These are phyloP conservation scores for Galbula dea DNA, from an alignment of 2,113 vertebrate species.

Conservation along the genomic window DNA sequence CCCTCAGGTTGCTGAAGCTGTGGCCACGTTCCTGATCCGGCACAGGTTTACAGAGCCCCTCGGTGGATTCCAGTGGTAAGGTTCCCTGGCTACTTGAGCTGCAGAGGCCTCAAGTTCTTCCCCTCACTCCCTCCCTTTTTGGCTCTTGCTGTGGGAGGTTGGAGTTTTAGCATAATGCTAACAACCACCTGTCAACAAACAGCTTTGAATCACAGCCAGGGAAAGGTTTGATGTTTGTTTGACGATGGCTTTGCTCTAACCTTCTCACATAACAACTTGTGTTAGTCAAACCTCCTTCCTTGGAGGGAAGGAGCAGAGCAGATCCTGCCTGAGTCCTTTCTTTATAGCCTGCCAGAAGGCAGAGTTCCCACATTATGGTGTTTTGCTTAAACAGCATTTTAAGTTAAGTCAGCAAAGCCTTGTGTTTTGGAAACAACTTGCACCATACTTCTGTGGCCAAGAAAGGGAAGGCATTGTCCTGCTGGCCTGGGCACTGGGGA, in stretches of 20 bases:
- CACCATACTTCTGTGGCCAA: not conserved
- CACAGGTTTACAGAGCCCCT: constrained; percentile 95
- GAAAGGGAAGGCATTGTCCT: not conserved
- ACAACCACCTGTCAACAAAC: not conserved
- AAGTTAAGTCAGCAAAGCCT: not conserved
- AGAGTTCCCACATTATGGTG: not conserved
- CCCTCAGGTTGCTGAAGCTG: constrained; percentile 90
- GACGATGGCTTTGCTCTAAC: not conserved
- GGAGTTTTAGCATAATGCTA: not conserved
- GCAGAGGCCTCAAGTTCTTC: not conserved
- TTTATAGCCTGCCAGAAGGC: not conserved
- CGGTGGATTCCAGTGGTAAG: constrained; percentile 94
- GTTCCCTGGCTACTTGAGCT: not conserved
- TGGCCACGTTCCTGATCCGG: constrained; percentile 94
- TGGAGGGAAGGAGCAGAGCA: not conserved
- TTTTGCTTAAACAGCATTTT: not conserved
- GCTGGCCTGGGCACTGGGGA: too few species aligned
- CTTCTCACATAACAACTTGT: accelerated
- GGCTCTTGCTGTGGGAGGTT: not conserved
- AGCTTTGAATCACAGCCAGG: not conserved
- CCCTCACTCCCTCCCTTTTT: not conserved
- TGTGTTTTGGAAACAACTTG: not conserved
- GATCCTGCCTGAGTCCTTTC: not conserved
- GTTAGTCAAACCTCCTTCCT: not conserved
- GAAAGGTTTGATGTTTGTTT: not conserved